Evolutionary conservation across 1,140 invertebrate genomes (phyloP), one percentile per base, ranked within the genome.

Genomic region (Bathynomus jamesi): DNA sequence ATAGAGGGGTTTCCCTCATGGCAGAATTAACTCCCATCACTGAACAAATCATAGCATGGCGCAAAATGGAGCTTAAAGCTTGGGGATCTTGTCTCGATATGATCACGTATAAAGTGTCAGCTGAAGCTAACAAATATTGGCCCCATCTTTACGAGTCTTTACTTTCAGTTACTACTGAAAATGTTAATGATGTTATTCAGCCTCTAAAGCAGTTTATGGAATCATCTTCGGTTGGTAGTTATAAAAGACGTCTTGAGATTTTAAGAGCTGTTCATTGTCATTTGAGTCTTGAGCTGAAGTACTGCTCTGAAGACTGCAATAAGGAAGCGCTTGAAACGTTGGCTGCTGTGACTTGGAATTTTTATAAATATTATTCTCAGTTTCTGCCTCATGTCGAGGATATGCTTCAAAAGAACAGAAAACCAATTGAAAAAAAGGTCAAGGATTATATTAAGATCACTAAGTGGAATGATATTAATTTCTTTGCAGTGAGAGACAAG

Each of bases 391-490:
- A 86, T 78, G 86, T 98, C 0, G 79, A 83, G 0, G 82, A 84
- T 0, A 84, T 86, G 66, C 88, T 96, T 1, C 86, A 87, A 25
- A 84, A 86, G 4, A 82, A 90, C 7, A 87, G 89, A 67, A 79
- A 84, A 0, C 93, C 94, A 0, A 92, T 97, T 71, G 93, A 97
- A 78, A 96, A 95, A 83, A 91, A 95, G 81, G 80, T 98, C 0
- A 90, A 90, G 74, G 93, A 96, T 73, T 95, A 94, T 81, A 91
- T 98, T 0, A 97, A 98, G 81, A 97, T 99, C 61, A 90, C 90
- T n/a, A 86, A 92, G 31, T 99, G 95, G 91, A 95, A 93, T 80
- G 95, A 99, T 79, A 88, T 95, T 0, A 97, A 91, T 79, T 96
- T 96, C 80, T 97, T 92, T 88, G 88, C 93, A n/a, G 87, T 99